These are phyloP conservation scores for Dasyornis broadbenti DNA, from an alignment of 2,113 vertebrate species.

Conservation along the genomic window DNA sequence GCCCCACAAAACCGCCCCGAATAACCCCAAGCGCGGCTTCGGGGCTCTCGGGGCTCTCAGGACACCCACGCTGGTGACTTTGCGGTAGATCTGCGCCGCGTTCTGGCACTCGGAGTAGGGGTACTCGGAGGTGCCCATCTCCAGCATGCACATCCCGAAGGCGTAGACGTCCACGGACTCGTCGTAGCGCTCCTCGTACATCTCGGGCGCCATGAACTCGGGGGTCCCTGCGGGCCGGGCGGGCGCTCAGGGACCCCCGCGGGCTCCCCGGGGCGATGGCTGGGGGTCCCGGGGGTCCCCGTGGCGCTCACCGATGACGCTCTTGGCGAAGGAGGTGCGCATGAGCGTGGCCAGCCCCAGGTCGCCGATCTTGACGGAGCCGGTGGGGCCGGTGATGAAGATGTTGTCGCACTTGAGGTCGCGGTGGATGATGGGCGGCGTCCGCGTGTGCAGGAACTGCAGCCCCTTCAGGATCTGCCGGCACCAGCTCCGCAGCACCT, in stretches of 20 bases:
- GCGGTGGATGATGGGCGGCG: conserved; percentile 92
- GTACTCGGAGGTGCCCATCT: conserved; percentile 95
- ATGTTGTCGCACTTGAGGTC: conserved; percentile 97
- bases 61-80: conserved; percentile 88
- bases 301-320: conserved; percentile 84
- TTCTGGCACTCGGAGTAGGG: conserved; percentile 96
- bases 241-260: no score
- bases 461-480: conserved; percentile 93
- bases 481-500: conserved; percentile 94
- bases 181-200: conserved; percentile 96
- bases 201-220: conserved; percentile 98
- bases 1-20: no score
- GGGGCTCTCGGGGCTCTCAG: no score
- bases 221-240: neutral
- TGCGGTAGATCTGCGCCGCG: conserved; percentile 94
- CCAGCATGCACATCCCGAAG: conserved; percentile 97
- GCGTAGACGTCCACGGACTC: conserved; percentile 95
- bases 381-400: conserved; percentile 95
- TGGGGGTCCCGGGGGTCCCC: no score
- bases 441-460: conserved; percentile 92
- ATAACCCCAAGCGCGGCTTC: no score
- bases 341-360: conserved; percentile 92
- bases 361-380: conserved; percentile 95
- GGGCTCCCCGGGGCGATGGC: neutral
- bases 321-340: conserved; percentile 94